Conservation (phyloP, 2,888 invertebrate genomes). For the Candidula unifasciata region DNA sequence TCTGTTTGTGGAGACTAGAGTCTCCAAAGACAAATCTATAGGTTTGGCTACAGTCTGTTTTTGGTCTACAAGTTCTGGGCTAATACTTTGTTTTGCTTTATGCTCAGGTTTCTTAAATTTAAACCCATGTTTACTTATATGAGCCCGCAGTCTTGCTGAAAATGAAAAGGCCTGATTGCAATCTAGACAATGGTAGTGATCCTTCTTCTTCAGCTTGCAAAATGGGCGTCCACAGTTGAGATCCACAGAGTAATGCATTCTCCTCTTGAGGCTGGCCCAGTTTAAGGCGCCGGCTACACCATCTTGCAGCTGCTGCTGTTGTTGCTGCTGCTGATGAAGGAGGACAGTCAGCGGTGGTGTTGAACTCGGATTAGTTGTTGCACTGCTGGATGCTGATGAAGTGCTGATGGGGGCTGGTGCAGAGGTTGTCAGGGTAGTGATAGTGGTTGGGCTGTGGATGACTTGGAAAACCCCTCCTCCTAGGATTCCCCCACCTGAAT, state of each 20-base stretch:
- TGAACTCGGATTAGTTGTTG: slow-evolving; percentile 28
- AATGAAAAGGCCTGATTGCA: slow-evolving; percentile 90
- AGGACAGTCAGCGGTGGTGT: slow-evolving; percentile 64
- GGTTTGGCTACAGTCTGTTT: not conserved
- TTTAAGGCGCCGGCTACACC: slow-evolving; percentile 59
- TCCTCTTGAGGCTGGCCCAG: slow-evolving; percentile 66
- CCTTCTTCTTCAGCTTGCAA: slow-evolving; percentile 87
- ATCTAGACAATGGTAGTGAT: slow-evolving; percentile 88
- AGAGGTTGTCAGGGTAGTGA: not conserved
- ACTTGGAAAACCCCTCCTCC: slow-evolving; percentile 26
- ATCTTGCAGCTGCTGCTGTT: slow-evolving; percentile 43
- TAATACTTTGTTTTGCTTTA: not conserved
- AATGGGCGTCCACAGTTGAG: slow-evolving; percentile 85
- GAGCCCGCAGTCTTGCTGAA: slow-evolving; percentile 83
- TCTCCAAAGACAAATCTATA: not conserved
- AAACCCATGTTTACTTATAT: slow-evolving; percentile 84
- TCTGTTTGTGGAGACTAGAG: slow-evolving; percentile 27
- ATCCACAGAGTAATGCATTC: slow-evolving; percentile 72
- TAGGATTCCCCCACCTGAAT: not conserved
- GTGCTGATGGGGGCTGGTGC: slow-evolving; percentile 34
- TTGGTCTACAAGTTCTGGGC: not conserved
- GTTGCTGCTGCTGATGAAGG: slow-evolving; percentile 59
- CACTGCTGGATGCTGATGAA: slow-evolving; percentile 22
- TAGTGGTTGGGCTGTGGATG: slow-evolving; percentile 1
- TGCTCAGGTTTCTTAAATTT: slow-evolving; percentile 61